Conservation (phyloP, 2,888 invertebrate species). For the Mantis religiosa region DNA sequence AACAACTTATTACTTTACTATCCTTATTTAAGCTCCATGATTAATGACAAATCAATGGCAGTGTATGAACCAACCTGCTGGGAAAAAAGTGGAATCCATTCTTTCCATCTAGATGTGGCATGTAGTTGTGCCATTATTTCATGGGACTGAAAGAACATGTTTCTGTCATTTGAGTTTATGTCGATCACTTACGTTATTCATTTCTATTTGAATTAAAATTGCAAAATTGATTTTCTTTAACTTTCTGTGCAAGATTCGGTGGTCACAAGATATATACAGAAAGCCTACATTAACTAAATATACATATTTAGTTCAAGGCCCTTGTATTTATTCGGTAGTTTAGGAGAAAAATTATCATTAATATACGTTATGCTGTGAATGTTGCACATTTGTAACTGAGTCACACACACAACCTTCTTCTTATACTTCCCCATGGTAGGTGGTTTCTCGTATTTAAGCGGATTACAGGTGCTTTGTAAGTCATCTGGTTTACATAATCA, state of each 20-base stretch:
- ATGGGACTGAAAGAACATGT: constrained; percentile 8
- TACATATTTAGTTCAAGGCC: not conserved
- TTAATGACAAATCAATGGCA: not conserved
- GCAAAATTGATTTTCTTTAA: not conserved
- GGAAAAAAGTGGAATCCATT: constrained; percentile 76
- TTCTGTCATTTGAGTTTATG: not conserved
- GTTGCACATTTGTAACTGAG: not conserved
- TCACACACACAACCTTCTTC: not conserved
- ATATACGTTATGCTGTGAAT: not conserved
- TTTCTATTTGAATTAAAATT: not conserved
- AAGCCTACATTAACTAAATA: not conserved
- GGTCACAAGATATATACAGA: not conserved
- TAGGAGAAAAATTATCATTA: not conserved
- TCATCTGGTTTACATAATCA: not conserved
- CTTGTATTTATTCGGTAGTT: not conserved
- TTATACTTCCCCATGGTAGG: not conserved
- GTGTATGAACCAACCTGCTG: constrained; percentile 61
- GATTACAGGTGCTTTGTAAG: not conserved
- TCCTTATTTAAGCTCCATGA: not conserved
- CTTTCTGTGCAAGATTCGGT: not conserved
- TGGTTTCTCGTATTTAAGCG: not conserved
- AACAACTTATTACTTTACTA: not conserved
- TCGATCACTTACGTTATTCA: not conserved
- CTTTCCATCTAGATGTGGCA: constrained; percentile 59
- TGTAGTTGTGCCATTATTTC: constrained; percentile 34